A percentile compares a stretch with the other conserved stretches of the same genome.
These are phyloP conservation scores for Oceanodroma tethys DNA, from an alignment of 2,113 vertebrate species.

Conservation along the genomic window DNA sequence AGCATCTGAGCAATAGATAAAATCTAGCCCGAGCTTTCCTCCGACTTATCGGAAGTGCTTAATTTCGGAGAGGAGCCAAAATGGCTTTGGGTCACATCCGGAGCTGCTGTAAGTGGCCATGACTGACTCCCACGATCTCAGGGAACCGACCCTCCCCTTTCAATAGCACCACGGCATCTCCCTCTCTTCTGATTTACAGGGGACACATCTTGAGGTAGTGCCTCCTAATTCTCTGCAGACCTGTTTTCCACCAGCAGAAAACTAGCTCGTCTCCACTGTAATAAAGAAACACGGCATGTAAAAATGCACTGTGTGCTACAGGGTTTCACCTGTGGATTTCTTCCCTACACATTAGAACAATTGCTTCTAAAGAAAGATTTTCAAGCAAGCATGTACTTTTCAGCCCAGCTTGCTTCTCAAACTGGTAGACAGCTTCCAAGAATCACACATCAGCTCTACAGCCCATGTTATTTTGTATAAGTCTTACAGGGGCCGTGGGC, in stretches of 20 bases:
- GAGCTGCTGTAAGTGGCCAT: background rate
- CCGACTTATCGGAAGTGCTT: background rate
- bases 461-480: background rate
- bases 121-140: background rate
- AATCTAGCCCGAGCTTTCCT: background rate
- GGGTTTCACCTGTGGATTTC: background rate
- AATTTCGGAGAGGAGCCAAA: background rate
- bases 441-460: background rate
- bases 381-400: background rate
- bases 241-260: background rate
- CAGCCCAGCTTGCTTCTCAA: background rate
- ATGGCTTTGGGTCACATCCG: background rate
- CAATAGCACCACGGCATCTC: accelerated
- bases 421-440: background rate
- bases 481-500: background rate
- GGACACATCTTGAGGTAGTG: background rate
- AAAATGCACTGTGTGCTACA: background rate
- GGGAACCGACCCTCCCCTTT: background rate
- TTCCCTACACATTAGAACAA: background rate
- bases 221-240: background rate
- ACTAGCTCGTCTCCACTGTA: background rate
- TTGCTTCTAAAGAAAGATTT: background rate
- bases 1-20: background rate
- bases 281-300: accelerated
- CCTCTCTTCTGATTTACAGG: background rate